Conservation (phyloP, 2,888 invertebrate genomes). For the Mactromeris polynyma region DNA sequence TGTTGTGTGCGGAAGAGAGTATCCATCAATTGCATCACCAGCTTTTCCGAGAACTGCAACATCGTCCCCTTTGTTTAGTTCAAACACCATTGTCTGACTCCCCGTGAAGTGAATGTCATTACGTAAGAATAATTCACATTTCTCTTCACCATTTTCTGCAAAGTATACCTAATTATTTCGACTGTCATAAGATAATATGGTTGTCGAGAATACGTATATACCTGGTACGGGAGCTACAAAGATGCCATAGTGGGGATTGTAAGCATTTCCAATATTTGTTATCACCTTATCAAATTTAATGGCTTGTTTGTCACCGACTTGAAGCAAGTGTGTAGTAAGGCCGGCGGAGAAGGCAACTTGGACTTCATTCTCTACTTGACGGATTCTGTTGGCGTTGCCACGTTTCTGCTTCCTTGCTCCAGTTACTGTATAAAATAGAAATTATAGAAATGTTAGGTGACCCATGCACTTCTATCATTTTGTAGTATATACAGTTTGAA, state of each 20-base stretch:
- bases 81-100: not conserved
- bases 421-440: not conserved
- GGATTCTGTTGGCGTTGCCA: not conserved
- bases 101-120: not conserved
- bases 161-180: not conserved
- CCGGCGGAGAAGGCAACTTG: not conserved
- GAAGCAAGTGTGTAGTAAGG: not conserved
- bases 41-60: not conserved
- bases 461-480: not conserved
- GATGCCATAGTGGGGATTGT: not conserved
- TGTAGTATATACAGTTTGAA: too few species aligned
- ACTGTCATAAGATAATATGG: not conserved
- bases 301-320: not conserved
- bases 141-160: not conserved
- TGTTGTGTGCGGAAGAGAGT: not conserved
- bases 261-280: not conserved
- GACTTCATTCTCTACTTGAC: not conserved
- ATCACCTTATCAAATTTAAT: not conserved
- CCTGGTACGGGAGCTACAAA: not conserved
- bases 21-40: not conserved
- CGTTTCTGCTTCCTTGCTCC: not conserved
- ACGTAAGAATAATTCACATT: not conserved
- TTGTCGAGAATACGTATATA: not conserved
- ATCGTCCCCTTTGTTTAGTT: not conserved
- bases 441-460: not conserved